Conservation (phyloP, 2,888 invertebrate genomes). For the Metacarcinus magister region DNA sequence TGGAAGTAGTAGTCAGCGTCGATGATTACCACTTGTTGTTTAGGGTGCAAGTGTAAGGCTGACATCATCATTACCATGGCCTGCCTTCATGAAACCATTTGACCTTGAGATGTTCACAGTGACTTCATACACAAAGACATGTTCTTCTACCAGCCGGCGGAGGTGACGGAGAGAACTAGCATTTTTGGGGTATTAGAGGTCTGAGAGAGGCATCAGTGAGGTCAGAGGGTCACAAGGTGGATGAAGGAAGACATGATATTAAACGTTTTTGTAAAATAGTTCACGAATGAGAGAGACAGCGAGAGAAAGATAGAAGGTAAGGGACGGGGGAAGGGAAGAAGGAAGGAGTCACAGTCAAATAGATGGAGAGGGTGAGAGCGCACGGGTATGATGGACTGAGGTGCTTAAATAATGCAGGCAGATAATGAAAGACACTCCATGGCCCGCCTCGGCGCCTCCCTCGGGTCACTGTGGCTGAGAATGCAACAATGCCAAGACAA, state of each 20-base stretch:
- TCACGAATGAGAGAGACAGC: neutral
- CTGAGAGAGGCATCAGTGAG: neutral
- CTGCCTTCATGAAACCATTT: neutral
- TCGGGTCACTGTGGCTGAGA: slow-evolving; percentile 40
- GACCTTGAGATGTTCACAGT: neutral
- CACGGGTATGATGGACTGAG: neutral
- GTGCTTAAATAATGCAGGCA: slow-evolving; percentile 29
- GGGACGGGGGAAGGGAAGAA: neutral
- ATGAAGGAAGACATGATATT: neutral
- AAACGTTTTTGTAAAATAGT: neutral
- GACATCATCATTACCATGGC: slow-evolving; percentile 43
- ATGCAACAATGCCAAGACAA: slow-evolving; percentile 19
- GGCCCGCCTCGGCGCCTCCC: slow-evolving; percentile 49
- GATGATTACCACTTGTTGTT: slow-evolving; percentile 12
- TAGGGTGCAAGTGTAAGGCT: neutral
- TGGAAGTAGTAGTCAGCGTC: neutral
- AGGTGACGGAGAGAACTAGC: neutral
- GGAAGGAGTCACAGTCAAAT: neutral
- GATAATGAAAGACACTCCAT: slow-evolving; percentile 35
- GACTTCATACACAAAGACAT: neutral
- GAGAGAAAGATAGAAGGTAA: slow-evolving; percentile 61
- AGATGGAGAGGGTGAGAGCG: slow-evolving; percentile 19
- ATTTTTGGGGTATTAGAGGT: neutral
- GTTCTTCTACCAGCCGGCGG: neutral
- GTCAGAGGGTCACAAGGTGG: neutral